Evolutionary conservation across 2,113 vertebrate species (phyloP), one percentile per base, ranked within the genome.

Genomic region (Halcyon senegalensis): DNA sequence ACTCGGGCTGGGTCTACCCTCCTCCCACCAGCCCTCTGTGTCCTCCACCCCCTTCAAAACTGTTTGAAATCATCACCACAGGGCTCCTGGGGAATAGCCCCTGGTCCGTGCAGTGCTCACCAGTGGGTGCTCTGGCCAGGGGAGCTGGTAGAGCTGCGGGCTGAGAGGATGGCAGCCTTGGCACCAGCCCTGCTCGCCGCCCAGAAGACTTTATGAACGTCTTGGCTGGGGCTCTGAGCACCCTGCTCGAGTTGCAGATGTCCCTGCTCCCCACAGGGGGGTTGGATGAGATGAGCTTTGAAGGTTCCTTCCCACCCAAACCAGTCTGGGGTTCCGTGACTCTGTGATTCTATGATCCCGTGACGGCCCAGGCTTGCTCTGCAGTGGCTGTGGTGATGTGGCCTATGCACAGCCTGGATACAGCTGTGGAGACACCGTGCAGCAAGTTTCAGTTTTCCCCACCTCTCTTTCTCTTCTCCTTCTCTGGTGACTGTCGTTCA

Each of bases 331-430:
- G 3, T 58, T 58, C 46, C 19, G 17, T 46, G 46, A 20, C 20
- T 20, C 46, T 46, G 44, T 19, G 44, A 44, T 44, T 44, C 46
- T 8, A 27, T 30, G 28, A 56, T 8, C 16, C 56, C 31, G 30
- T 13, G 56, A n/a, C 7, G 30, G 4, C 10, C 23, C 31, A 0
- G 0, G 0, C 14, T 27, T 4, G 33, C 51, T 41, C 1, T 2
- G 13, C 59, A 0, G 64, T 6, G 17, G 3, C 50, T 50, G 20
- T 25, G 50, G 25, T 4, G 75, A 0, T 5, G n/a, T 3, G 11
- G 21, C 2, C 35, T 0, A 0, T 3, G 6, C 53, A 31, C 55
- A 10, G 56, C 9, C 28, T 7, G 31, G 2, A 2, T 0, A 7
- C 13, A 6, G 43, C 88, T 48, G 8, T 10, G 66, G 5, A 30